Evolutionary conservation across 2,888 invertebrate genomes (phyloP), one percentile per base, ranked within the genome.

Genomic region (Microplitis manilae): DNA sequence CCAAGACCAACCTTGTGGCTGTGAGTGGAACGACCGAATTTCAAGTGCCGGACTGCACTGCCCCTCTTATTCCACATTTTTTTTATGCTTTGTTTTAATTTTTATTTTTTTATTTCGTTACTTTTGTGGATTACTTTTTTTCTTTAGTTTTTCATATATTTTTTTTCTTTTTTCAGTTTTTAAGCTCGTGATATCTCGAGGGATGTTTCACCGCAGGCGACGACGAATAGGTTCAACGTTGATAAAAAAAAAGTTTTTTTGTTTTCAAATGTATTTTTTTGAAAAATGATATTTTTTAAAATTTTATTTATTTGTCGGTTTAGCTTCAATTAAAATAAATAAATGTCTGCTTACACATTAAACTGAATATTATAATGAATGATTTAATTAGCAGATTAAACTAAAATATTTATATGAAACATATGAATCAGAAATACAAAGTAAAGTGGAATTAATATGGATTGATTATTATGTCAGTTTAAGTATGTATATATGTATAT

Each of bases 1-100:
- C 78, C 79, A 50, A 50, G 80, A 81, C 70, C 79, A 80, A 77
- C 73, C 77, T 77, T 80, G 77, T 76, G 74, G 73, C 73, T 75
- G 59, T 73, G 78, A 77, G 79, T 80, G 78, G 78, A 81, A 81
- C 79, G 81, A 81, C 81, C 78, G 81, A 81, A 81, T 81, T 81
- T 79, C 64, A 78, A 81, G 77, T 74, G 78, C 75, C 73, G 41
- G 61, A 79, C 75, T 68, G 64, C 71, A 77, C 76, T 76, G 73
- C 72, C 70, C 64, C 68, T 62, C 59, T 73, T 71, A 73, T 75
- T 50, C 38, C 30, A n/a, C 15, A 67, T 67, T 69, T 69, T 75
- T 64, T 8, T 20, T 40, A 2, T 30, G 30, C 30, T 30, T 30
- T 30, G 30, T 30, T 30, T 30, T 30, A 30, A 4, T 30, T 30